Percentiles rank a stretch among this genome's conserved stretches.
phyloP scores from a whole-genome alignment of 2,888 invertebrate genomes.

The Nephrotoma flavescens region DNA sequence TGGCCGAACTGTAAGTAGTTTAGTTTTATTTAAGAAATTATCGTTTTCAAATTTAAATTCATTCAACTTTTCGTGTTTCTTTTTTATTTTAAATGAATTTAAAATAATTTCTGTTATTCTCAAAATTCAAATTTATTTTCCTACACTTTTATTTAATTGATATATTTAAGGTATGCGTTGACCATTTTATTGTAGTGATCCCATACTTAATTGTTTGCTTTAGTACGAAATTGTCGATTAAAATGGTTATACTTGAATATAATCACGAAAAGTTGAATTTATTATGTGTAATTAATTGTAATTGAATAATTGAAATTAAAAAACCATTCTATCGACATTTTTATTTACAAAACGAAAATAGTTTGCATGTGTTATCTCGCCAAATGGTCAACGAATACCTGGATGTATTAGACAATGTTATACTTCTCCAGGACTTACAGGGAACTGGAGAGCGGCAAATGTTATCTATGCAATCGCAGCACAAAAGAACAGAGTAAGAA shows the following conservation, averaged over 20 bases:
- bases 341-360: slow-evolving; percentile 22
- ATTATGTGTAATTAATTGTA: slow-evolving; percentile 13
- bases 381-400: slow-evolving; percentile 33
- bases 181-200: background rate
- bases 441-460: slow-evolving; percentile 38
- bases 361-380: slow-evolving; percentile 35
- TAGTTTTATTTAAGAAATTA: background rate
- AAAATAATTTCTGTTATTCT: background rate
- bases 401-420: slow-evolving; percentile 36
- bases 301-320: slow-evolving; percentile 1
- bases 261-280: slow-evolving; percentile 30
- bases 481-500: slow-evolving; percentile 40
- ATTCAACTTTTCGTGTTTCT: slow-evolving; percentile 11
- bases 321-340: slow-evolving; percentile 7
- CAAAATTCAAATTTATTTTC: background rate
- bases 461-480: slow-evolving; percentile 40
- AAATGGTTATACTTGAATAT: background rate
- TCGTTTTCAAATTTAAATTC: background rate
- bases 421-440: slow-evolving; percentile 32
- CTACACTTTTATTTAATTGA: background rate
- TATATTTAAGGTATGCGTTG: background rate
- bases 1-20: slow-evolving; percentile 29
- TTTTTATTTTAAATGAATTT: background rate
- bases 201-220: background rate
- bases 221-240: background rate